Evolutionary conservation across 1,140 invertebrate genomes (phyloP).

Genomic region (Drosophila asahinai): DNA sequence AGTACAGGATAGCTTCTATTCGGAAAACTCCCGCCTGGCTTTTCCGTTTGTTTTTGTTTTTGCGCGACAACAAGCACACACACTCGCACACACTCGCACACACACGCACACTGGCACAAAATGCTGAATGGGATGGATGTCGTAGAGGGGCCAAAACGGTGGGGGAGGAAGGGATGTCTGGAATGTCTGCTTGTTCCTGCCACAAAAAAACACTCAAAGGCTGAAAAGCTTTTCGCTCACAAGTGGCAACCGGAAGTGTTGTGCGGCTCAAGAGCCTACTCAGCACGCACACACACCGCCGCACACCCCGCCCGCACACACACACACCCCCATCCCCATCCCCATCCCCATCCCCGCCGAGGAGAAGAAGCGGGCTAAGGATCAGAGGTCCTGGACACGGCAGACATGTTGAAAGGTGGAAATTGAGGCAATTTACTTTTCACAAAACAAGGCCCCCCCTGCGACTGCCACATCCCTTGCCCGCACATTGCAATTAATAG

Average conservation of each 20-base stretch:
- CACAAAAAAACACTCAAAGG: conserved; percentile 73
- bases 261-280: conserved; percentile 78
- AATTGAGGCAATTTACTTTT: conserved; percentile 78
- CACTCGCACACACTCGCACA: conserved; percentile 8
- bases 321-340: not conserved
- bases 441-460: conserved; percentile 33
- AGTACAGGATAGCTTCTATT: not conserved
- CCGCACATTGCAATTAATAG: conserved; percentile 1
- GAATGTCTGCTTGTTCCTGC: conserved; percentile 57
- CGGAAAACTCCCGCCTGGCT: not conserved
- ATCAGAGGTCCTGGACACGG: conserved; percentile 41
- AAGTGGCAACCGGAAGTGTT: conserved; percentile 83
- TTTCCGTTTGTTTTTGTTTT: conserved; percentile 32
- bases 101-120: not conserved
- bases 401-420: conserved; percentile 82
- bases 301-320: conserved; percentile 10
- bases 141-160: not conserved
- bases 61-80: conserved; percentile 25
- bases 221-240: conserved; percentile 80
- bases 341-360: conserved; percentile 13
- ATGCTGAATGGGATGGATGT: conserved; percentile 1
- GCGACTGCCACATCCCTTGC: conserved; percentile 17
- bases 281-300: conserved; percentile 55
- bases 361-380: not conserved
- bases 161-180: conserved; percentile 30